These are phyloP conservation scores for Siphamia tubifer DNA, from an alignment of 2,113 vertebrate genomes.

Conservation along the genomic window DNA sequence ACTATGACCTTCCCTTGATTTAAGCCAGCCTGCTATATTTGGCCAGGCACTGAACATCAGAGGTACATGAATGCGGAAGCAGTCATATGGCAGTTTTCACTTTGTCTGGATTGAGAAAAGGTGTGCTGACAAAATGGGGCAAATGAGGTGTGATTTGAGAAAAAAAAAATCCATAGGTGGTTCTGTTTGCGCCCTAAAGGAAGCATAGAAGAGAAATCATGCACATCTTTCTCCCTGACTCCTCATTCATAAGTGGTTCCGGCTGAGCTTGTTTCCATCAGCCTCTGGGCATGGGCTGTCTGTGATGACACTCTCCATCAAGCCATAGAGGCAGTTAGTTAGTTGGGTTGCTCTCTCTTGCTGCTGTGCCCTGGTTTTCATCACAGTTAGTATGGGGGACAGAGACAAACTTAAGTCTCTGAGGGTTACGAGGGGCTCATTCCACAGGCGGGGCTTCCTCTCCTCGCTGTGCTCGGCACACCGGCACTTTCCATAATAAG, in stretches of 20 bases:
- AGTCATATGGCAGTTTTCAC: slow-evolving; percentile 18
- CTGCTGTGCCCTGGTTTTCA: slow-evolving; percentile 65
- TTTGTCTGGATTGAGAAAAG: slow-evolving; percentile 43
- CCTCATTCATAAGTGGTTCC: slow-evolving; percentile 60
- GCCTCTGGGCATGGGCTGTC: slow-evolving; percentile 65
- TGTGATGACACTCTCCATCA: slow-evolving; percentile 72
- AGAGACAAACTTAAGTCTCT: slow-evolving; percentile 61
- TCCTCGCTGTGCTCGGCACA: slow-evolving; percentile 35
- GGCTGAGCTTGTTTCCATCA: slow-evolving; percentile 67
- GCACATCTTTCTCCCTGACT: slow-evolving; percentile 52
- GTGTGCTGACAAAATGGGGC: slow-evolving; percentile 12
- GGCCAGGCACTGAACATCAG: slow-evolving; percentile 22
- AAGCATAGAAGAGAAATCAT: slow-evolving; percentile 53
- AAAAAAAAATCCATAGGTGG: slow-evolving; percentile 6
- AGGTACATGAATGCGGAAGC: slow-evolving; percentile 24
- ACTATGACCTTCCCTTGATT: slow-evolving; percentile 63
- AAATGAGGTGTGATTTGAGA: slow-evolving; percentile 59
- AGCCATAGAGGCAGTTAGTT: slow-evolving; percentile 39
- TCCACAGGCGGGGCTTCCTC: slow-evolving; percentile 50
- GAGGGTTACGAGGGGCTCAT: slow-evolving; percentile 50
- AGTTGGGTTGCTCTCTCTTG: slow-evolving; percentile 19
- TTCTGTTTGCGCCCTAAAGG: slow-evolving; percentile 19
- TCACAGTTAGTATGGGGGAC: slow-evolving; percentile 68
- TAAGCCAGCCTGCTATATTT: slow-evolving; percentile 36
- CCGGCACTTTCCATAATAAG: slow-evolving; percentile 77